phyloP scores from a whole-genome alignment of 2,797 vertebrate genomes.

The Ceryle rudis region DNA sequence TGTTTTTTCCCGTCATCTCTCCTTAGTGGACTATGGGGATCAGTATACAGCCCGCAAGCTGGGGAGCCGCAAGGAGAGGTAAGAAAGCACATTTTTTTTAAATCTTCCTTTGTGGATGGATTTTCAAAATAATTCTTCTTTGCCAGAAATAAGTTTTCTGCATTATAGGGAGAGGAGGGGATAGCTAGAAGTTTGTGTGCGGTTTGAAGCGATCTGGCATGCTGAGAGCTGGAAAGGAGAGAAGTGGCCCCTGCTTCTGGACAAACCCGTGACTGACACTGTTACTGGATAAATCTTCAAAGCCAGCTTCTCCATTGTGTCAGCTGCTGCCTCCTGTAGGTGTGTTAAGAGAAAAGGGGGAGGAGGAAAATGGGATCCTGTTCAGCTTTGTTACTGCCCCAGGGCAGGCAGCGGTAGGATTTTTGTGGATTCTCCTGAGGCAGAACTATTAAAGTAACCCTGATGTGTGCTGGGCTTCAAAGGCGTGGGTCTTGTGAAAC shows the following conservation, averaged over 20 bases:
- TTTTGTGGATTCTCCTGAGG: not conserved
- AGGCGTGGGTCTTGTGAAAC: not conserved
- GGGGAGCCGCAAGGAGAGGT: conserved; percentile 94
- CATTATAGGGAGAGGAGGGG: not conserved
- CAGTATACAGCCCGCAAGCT: conserved; percentile 92
- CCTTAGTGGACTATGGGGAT: conserved; percentile 91
- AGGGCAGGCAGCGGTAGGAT: not conserved
- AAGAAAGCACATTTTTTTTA: not conserved
- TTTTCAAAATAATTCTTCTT: not conserved
- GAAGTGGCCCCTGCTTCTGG: not conserved
- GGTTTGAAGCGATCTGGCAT: not conserved
- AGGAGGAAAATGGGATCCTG: not conserved
- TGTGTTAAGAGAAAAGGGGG: not conserved
- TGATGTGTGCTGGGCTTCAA: not conserved
- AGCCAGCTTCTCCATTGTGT: not conserved
- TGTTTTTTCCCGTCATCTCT: conserved; percentile 91
- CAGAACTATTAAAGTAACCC: not conserved
- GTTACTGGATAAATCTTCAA: not conserved
- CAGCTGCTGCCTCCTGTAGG: not conserved
- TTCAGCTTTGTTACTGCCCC: not conserved
- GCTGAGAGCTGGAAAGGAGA: not conserved
- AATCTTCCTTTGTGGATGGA: not conserved
- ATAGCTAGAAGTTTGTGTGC: not conserved
- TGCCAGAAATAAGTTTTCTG: not conserved
- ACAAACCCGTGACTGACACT: not conserved